A percentile compares a stretch with the other conserved stretches of the same genome.
Evolutionary conservation across 2,113 vertebrate species (phyloP).

Genomic region (Apodemus speciosus): DNA sequence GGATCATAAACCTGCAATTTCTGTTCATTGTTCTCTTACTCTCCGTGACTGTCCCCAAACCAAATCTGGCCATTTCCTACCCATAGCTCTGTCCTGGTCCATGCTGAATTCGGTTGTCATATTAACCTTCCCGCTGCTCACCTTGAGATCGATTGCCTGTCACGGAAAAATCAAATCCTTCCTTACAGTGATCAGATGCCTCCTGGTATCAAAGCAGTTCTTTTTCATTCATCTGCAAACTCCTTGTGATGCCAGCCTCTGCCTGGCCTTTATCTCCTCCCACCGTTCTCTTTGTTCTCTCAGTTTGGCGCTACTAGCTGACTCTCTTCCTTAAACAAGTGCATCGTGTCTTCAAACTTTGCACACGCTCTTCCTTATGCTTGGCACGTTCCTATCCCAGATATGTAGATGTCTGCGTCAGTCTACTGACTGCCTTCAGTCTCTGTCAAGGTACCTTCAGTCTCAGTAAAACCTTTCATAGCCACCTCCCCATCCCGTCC

Average conservation of each 20-base stretch:
- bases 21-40: not conserved
- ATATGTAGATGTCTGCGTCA: not conserved
- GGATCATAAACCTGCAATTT: not conserved
- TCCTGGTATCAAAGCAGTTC: not conserved
- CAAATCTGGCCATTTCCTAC: not conserved
- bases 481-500: too few species aligned
- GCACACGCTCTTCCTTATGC: not conserved
- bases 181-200: not conserved
- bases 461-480: not conserved
- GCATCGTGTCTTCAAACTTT: not conserved
- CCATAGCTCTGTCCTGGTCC: not conserved
- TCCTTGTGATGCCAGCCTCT: not conserved
- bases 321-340: not conserved
- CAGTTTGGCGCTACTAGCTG: not conserved
- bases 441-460: not conserved
- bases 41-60: not conserved
- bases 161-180: not conserved
- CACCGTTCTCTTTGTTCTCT: not conserved
- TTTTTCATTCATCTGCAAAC: too few species aligned
- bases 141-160: rapidly evolving
- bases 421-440: not conserved
- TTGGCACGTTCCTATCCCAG: not conserved
- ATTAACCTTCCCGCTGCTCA: not conserved
- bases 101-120: not conserved
- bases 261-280: not conserved